phyloP scores from a whole-genome alignment of 2,113 vertebrate genomes.

The Trichechus manatus region DNA sequence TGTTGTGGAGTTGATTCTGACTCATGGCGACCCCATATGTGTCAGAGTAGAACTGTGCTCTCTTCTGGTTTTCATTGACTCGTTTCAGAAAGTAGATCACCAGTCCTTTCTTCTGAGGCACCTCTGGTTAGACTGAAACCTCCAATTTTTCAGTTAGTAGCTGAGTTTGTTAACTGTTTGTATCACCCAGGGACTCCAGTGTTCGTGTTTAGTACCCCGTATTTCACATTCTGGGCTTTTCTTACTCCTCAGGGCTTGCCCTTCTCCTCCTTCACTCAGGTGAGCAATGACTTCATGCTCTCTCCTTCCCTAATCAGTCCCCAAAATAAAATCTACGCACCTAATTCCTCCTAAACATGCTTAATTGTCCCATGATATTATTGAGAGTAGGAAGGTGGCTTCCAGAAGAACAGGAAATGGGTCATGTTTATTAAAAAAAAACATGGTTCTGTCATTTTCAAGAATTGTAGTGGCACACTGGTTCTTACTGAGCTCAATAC shows the following conservation, averaged over 20 bases:
- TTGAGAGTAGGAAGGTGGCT: neutral
- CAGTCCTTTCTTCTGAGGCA: neutral
- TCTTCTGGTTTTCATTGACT: neutral
- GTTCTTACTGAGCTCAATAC: neutral
- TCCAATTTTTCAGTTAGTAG: too few relatives aligned
- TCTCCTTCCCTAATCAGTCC: neutral
- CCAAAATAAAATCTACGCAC: neutral
- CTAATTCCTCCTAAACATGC: neutral
- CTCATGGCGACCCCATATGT: neutral
- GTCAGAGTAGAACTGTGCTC: neutral
- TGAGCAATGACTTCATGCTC: neutral
- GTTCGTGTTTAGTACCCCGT: accelerated
- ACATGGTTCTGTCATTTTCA: neutral
- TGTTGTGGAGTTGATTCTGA: neutral
- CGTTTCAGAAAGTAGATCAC: neutral
- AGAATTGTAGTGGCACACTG: neutral
- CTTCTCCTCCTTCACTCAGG: accelerated
- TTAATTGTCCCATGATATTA: neutral
- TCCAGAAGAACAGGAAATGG: neutral
- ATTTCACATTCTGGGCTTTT: accelerated
- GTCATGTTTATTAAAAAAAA: neutral
- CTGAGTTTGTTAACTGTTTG: too few relatives aligned
- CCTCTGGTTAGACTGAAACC: neutral
- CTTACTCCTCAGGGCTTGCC: neutral
- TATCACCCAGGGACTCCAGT: neutral